Conservation (phyloP, 1,140 invertebrate genomes). For the Colletes latitarsis region DNA sequence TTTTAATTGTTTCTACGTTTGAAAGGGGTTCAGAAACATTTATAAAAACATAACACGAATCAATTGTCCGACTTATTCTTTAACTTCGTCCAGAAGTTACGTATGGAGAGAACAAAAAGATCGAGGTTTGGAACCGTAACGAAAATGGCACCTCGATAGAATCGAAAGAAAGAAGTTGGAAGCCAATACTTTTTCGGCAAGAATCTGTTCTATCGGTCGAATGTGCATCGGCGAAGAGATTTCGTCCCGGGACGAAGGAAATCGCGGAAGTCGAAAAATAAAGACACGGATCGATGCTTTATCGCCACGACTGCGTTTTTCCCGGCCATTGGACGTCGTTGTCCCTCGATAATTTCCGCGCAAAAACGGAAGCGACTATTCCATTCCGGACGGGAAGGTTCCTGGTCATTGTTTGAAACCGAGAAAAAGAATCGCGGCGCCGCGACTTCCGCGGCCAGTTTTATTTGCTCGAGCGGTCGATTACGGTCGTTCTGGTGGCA, state of each 20-base stretch:
- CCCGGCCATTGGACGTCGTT: conserved; percentile 10
- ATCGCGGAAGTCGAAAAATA: background rate
- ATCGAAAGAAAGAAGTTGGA: too few relatives aligned
- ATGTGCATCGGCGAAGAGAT: too few relatives aligned
- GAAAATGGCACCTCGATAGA: too few relatives aligned
- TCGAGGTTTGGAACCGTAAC: too few relatives aligned
- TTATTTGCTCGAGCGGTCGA: conserved; percentile 49
- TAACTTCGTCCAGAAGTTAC: too few relatives aligned
- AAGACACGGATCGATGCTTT: conserved; percentile 23
- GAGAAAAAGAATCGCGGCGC: conserved; percentile 54
- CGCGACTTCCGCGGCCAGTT: conserved; percentile 42
- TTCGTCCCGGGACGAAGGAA: background rate
- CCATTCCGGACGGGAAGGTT: conserved; percentile 48
- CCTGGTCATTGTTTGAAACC: conserved; percentile 54
- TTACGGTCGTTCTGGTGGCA: conserved; percentile 36
- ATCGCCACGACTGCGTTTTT: conserved; percentile 36
- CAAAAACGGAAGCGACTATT: conserved; percentile 53
- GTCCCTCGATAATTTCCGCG: conserved; percentile 69
- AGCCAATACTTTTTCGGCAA: too few relatives aligned
- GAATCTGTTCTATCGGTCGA: too few relatives aligned
- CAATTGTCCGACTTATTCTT: too few relatives aligned
- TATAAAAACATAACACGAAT: too few relatives aligned
- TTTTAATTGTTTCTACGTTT: too few relatives aligned
- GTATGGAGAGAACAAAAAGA: too few relatives aligned
- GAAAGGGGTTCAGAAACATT: too few relatives aligned